Evolutionary conservation across 2,888 invertebrate species (phyloP), one percentile per base, ranked within the genome.

Genomic region (Pristionchus exspectatus): DNA sequence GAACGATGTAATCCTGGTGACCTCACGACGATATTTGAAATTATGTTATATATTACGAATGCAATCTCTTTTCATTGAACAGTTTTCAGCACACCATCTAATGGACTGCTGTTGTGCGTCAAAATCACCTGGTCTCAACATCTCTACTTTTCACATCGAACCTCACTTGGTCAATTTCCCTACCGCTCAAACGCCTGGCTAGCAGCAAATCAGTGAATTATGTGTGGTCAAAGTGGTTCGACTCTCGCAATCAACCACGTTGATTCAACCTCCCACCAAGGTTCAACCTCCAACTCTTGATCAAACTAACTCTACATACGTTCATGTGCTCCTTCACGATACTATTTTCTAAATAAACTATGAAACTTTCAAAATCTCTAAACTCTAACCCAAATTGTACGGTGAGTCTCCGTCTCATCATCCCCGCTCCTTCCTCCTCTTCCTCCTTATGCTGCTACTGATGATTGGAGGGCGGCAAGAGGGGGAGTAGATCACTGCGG

Each of bases 341-440:
- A 30, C n/a, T n/a, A 27, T 69, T 69, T 69, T 24, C 12, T 27
- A 10, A 50, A 50, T 50, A 9, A 44, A 44, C 44, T 9, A 44
- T 44, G 9, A 44, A 5, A 3, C 3, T 44, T 50, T 12, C 3
- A 50, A 50, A 10, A 10, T 50, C 3, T 10, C 10, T 50, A n/a
- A 24, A 33, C 0, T 38, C 87, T 16, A 0, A 87, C 87, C 87
- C 87, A 87, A 87, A 87, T 87, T 87, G 87, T n/a, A 87, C 87
- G 69, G 87, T 87, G 66, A 87, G 66, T 69, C 87, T 87, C 69
- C 87, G 66, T 87, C 87, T 66, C 87, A 87, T 87, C 83, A 30
- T 50, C 56, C 54, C 27, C 83, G 12, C 54, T 50, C 18, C 50
- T 81, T 81, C 27, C 56, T 84, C 59, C 56, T 30, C 16, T 24